Base-by-base conservation (phyloP, 2,113 vertebrate species). In the Pipra filicauda region DNA sequence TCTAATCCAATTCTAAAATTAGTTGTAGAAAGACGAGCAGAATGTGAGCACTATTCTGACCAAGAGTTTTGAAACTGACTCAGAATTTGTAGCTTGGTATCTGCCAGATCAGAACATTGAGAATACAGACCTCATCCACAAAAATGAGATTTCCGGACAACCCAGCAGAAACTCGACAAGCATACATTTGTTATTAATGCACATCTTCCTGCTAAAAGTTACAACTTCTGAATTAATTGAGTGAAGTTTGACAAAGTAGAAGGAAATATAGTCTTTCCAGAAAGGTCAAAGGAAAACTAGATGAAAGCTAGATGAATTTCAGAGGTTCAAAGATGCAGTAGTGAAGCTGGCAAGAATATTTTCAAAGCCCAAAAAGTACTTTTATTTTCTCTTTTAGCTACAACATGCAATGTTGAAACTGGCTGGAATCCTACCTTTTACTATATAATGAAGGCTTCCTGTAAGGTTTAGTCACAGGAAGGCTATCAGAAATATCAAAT, bases 301-400 rank as follows among this genome's bases (percentile, higher is more conserved):
- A 85, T 94, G 67, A 92, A 96, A 93, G 89, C 5, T 82, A 62
- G 49, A 85, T 81, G 85, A 69, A 75, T 89, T 94, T 88, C 13
- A 8, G 41, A 78, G 8, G 41, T 91, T 91, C 84, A 95, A 75
- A 97, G 70, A 31, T 67, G 18, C 27, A 80, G 23, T 37, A 82
- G 46, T 73, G 74, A 85, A 89, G 28, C 44, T 75, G 41, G 13
- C 11, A 85, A 85, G 81, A 82, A 61, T 82, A 85, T 49, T 41
- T 96, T 93, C 85, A 83, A 95, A 96, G 89, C 43, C 21, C 22
- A 69, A 48, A 14, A 65, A 72, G 77, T 26, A 37, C 84, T 94
- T 91, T 84, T 67, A 82, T 87, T 94, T 93, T 81, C 65, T 81
- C 70, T 89, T 93, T 78, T 62, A 72, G 31, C 23, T 91, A 37